phyloP scores from a whole-genome alignment of 2,888 invertebrate genomes.

The Xestoiulus laeticollis region DNA sequence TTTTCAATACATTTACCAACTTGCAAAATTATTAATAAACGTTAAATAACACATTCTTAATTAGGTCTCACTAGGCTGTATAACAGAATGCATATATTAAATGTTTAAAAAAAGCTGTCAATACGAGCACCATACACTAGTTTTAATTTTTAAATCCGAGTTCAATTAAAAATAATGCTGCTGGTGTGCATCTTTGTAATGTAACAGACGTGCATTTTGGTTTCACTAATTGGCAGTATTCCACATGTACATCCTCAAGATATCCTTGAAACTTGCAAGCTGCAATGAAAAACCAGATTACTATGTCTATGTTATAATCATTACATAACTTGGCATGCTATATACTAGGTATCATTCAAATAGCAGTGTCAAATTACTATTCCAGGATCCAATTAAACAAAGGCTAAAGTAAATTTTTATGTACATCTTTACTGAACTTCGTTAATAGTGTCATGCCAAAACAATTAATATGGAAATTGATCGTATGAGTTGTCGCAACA shows the following conservation, averaged over 20 bases:
- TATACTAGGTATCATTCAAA: not conserved
- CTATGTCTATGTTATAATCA: constrained; percentile 58
- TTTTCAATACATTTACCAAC: no score
- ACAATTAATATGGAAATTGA: not conserved
- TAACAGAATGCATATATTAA: no score
- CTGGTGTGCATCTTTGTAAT: not conserved
- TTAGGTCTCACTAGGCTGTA: no score
- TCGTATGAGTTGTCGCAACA: no score
- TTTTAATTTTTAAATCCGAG: not conserved
- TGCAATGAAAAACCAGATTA: not conserved
- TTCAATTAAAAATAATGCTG: not conserved
- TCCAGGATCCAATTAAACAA: not conserved
- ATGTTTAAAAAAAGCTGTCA: not conserved
- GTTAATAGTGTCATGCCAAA: not conserved
- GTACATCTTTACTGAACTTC: no score
- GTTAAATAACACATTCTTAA: no score
- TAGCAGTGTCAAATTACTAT: not conserved
- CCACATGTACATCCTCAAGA: not conserved
- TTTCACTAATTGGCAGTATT: not conserved
- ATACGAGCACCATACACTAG: no score
- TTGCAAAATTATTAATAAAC: no score
- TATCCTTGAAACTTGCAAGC: not conserved
- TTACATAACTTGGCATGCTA: not conserved
- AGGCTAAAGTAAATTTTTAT: not conserved
- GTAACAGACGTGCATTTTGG: no score